Evolutionary conservation across 2,797 vertebrate species (phyloP).

Genomic region (Lacerta agilis): DNA sequence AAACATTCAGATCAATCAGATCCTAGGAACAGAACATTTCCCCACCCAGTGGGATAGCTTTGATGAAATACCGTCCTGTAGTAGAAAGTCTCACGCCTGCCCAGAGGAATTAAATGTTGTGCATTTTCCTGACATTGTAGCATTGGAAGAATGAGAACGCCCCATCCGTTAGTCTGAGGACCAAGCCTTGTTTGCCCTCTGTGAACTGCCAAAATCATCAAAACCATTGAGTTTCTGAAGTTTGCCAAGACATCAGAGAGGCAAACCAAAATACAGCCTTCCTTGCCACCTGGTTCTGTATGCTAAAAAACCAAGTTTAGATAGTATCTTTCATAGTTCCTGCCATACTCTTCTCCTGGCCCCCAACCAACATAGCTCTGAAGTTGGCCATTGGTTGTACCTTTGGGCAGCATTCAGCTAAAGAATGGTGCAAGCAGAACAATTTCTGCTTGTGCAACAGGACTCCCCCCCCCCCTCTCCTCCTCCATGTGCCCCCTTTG

Average conservation of each 20-base stretch:
- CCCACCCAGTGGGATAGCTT: neutral
- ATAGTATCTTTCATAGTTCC: neutral
- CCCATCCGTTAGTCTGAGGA: neutral
- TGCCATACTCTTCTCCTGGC: neutral
- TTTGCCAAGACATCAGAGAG: neutral
- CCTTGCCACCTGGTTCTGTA: neutral
- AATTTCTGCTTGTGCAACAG: too few relatives aligned
- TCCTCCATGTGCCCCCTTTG: too few relatives aligned
- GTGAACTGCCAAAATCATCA: neutral
- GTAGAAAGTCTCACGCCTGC: neutral
- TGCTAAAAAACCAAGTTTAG: neutral
- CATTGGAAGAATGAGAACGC: neutral
- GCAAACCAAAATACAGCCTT: neutral
- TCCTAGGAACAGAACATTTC: neutral
- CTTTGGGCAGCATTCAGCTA: neutral
- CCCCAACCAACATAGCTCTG: neutral
- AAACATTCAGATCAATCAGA: neutral
- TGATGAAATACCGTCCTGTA: neutral
- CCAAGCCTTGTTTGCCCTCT: neutral
- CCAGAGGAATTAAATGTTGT: too few relatives aligned
- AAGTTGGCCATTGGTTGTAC: neutral
- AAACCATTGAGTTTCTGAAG: neutral
- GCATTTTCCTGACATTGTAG: neutral
- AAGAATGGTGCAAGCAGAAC: too few relatives aligned
- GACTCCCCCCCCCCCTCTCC: too few relatives aligned